Base-by-base conservation (phyloP, 2,113 vertebrate species). In the Myotis brandtii region DNA sequence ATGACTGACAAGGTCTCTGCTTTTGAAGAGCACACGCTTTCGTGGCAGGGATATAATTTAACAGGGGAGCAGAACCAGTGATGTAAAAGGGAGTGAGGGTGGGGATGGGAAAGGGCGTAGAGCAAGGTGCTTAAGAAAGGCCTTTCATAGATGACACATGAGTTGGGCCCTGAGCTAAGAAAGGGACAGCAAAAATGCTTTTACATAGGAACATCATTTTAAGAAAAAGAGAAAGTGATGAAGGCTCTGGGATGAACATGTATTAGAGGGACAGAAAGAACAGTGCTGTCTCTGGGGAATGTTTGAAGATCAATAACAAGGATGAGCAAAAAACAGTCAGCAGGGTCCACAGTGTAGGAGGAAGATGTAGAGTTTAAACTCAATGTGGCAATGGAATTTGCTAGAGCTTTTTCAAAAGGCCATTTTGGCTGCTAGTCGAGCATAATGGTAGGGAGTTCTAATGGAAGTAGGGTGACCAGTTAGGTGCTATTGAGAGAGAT, bases 201-300 rank as follows among this genome's bases (percentile, higher is more conserved):
- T 25, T 37, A 16, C 7, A 2, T 1, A 23, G 32, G 56, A 25
- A n/a, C n/a, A 48, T 27, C 40, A 37, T 18, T 48, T 69, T 16
- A 73, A 46, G 37, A 25, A 27, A 83, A 64, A 66, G 43, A 46
- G 13, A 52, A 48, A 32, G 9, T 9, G 43, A 43, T 20, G 66
- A 27, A 50, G 62, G n/a, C 3, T 23, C 34, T 59, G 13, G 0
- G 0, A n/a, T 86, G 27, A 59, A 23, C 9, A 2, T 3, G 23
- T 37, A 5, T 34, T 14, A 14, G 14, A 67, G 34, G 82, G 9
- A 2, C 9, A 37, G 59, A 37, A 56, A 54, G 9, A 34, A n/a
- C 0, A 30, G 6, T 1, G 2, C 2, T 25, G 11, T 18, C 2
- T 4, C 37, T 54, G 21, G 25, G 2, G 16, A 83, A 8, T 9